These are phyloP conservation scores for Thaumetopoea pityocampa DNA, from an alignment of 1,140 invertebrate species.

Conservation along the genomic window DNA sequence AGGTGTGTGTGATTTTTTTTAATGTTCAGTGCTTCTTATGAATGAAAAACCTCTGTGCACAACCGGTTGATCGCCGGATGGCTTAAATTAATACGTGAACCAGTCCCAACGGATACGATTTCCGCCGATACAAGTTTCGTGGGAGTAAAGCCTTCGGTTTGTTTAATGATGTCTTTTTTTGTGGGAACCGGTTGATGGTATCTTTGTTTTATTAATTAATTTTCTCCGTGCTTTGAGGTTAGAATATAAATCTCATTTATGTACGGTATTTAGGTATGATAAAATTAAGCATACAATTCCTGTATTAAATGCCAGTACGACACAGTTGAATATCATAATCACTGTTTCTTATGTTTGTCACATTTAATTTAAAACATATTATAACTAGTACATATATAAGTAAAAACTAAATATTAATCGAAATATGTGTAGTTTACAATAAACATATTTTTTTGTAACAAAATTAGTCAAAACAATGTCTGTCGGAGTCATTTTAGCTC, in stretches of 20 bases:
- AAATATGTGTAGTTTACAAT: too few species aligned
- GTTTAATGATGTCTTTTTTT: slow-evolving; percentile 15
- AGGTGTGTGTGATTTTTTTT: slow-evolving; percentile 24
- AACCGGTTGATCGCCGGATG: slow-evolving; percentile 28
- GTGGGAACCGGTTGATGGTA: slow-evolving; percentile 8
- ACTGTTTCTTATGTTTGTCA: too few species aligned
- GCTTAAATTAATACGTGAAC: slow-evolving; percentile 15
- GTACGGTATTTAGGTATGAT: too few species aligned
- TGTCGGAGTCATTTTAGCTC: too few species aligned
- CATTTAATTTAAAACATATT: too few species aligned
- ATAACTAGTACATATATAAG: too few species aligned
- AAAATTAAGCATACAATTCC: too few species aligned
- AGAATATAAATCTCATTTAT: not conserved
- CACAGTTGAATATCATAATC: too few species aligned
- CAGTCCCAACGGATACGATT: slow-evolving; percentile 26
- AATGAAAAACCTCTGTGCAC: slow-evolving; percentile 22
- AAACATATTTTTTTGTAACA: too few species aligned
- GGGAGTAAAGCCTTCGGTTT: slow-evolving; percentile 23
- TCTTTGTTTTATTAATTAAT: slow-evolving; percentile 19
- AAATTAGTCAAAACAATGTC: too few species aligned
- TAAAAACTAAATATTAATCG: too few species aligned
- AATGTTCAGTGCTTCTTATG: slow-evolving; percentile 25
- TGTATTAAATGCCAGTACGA: too few species aligned
- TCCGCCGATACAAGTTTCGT: slow-evolving; percentile 29
- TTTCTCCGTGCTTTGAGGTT: slow-evolving; percentile 7